A percentile compares a stretch with the other conserved stretches of the same genome.
Conservation (phyloP, 2,797 vertebrate genomes). For the Glossophaga mutica region DNA sequence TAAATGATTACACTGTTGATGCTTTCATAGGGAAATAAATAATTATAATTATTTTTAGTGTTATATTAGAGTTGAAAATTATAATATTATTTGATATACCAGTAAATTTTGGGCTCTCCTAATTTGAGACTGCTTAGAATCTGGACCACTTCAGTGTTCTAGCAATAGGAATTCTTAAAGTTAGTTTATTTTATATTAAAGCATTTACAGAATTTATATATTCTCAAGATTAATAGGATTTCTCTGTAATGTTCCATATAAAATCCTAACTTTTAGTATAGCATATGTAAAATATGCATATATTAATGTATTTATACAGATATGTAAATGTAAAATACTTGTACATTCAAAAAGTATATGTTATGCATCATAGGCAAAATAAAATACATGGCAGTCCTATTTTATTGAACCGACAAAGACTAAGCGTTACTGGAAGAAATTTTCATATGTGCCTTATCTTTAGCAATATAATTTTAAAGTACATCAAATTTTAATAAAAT, state of each 20-base stretch:
- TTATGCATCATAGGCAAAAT: not conserved
- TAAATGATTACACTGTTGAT: conserved; percentile 5
- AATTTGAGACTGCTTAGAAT: not conserved
- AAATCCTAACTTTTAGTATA: conserved; percentile 12
- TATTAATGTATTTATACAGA: not conserved
- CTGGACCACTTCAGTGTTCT: not conserved
- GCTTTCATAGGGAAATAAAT: not conserved
- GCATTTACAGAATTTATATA: not conserved
- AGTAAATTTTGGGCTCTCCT: conserved; percentile 3
- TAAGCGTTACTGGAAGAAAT: conserved; percentile 2
- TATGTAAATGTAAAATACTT: not conserved
- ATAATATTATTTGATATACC: not conserved
- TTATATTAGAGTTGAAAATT: conserved; percentile 1
- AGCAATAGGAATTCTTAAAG: not conserved
- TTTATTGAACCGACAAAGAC: not conserved
- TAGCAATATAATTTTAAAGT: conserved; percentile 25
- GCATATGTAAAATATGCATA: not conserved
- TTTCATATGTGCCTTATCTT: not conserved
- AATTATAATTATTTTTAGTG: conserved; percentile 3
- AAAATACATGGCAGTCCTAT: not conserved
- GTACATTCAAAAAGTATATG: not conserved
- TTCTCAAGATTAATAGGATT: not conserved
- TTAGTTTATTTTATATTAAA: conserved; percentile 28
- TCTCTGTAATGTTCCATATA: not conserved
- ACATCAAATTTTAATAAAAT: conserved; percentile 24